Base-by-base conservation (phyloP, 1,140 invertebrate species). In the Sitodiplosis mosellana region DNA sequence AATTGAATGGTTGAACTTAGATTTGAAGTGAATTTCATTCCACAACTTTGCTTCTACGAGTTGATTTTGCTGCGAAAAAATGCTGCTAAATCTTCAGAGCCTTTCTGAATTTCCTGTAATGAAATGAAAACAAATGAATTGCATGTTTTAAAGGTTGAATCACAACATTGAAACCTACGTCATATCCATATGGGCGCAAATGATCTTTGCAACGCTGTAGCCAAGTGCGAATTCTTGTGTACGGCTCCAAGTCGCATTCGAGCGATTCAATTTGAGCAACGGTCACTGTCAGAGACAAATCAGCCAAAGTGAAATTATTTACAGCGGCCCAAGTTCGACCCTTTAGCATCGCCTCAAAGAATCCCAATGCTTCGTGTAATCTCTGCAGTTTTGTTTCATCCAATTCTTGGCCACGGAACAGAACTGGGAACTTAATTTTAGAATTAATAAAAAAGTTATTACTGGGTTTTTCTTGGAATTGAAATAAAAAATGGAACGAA, bases 281-380 rank as follows among this genome's bases (percentile, higher is more conserved):
- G 1, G 65, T 68, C 3, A 65, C 57, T 8, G 62, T 52, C 1
- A 74, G 34, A 0, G 63, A 41, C 1, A 72, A 51, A 55, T 75
- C 78, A 5, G 77, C 77, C 46, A 80, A 63, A 7, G 77, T 78
- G 2, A 78, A 55, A 18, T 67, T 58, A 0, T 62, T 33, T 0
- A 67, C 55, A 4, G 64, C 61, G 1, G 57, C 36, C 53, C 43
- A 64, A 49, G 57, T 53, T 3, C 56, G 50, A 17, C 56, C 58
- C 15, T 61, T 69, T 7, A 57, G 49, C 12, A 63, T 56, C 3
- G 42, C 36, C 33, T 64, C 57, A 0, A 65, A 49, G 61, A 59
- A 65, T 43, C 54, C 53, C 2, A 65, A 51, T 6, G 59, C 60
- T 27, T 68, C 61, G 0, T 52, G 45, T 0, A 75, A 56, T 46